These are phyloP conservation scores for Octopus bimaculoides DNA, from an alignment of 1,140 invertebrate species.

Conservation along the genomic window DNA sequence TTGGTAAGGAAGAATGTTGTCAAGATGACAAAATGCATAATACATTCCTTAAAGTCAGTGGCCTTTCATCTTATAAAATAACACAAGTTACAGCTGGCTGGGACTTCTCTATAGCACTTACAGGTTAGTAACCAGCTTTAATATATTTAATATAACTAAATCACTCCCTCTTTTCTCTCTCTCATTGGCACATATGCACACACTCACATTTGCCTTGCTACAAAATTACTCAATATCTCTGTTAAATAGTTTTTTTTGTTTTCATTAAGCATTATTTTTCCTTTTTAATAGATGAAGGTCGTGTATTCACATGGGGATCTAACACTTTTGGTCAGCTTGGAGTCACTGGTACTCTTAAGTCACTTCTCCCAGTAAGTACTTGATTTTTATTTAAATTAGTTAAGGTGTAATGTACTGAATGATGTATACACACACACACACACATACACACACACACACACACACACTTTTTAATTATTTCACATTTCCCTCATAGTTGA, in stretches of 20 bases:
- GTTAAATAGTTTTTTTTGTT: too few species aligned
- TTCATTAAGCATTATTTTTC: slow-evolving; percentile 15
- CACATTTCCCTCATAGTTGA: too few species aligned
- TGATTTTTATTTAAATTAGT: too few species aligned
- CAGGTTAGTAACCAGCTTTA: slow-evolving; percentile 20
- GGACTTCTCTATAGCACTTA: slow-evolving; percentile 51
- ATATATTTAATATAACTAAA: too few species aligned
- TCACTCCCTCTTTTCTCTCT: too few species aligned
- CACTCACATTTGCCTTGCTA: too few species aligned
- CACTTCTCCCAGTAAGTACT: slow-evolving; percentile 9
- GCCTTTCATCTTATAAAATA: slow-evolving; percentile 17
- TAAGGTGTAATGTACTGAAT: too few species aligned
- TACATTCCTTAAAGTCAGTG: slow-evolving; percentile 22
- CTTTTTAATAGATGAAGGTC: slow-evolving; percentile 24
- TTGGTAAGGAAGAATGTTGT: slow-evolving; percentile 57
- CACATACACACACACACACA: too few species aligned
- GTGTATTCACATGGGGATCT: slow-evolving; percentile 19
- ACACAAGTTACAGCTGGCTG: slow-evolving; percentile 47
- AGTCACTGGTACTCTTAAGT: slow-evolving; percentile 20
- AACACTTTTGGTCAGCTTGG: slow-evolving; percentile 14
- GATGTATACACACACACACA: too few species aligned
- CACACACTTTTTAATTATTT: too few species aligned
- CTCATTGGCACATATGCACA: too few species aligned
- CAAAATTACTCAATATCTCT: too few species aligned
- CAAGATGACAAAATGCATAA: slow-evolving; percentile 34